These are phyloP conservation scores for Lepilemur ruficaudatus DNA, from an alignment of 2,797 vertebrate genomes.

Conservation along the genomic window DNA sequence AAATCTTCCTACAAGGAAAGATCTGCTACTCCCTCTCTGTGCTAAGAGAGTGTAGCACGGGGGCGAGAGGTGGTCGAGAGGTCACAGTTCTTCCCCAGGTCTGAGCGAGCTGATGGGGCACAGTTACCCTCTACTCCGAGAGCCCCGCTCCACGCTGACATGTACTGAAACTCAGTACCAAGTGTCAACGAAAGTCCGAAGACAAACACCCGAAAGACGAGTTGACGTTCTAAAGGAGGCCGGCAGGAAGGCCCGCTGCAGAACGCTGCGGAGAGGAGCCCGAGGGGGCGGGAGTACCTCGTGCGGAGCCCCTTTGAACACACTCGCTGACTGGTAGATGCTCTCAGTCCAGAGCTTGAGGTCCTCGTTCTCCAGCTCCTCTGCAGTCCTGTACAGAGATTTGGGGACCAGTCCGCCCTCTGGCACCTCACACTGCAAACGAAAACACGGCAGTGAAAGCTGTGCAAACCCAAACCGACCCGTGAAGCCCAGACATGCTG, in stretches of 20 bases:
- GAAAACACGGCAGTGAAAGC: not conserved
- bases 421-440: slow-evolving; percentile 94
- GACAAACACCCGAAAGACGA: not conserved
- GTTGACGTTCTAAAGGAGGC: not conserved
- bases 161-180: not conserved
- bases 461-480: accelerated
- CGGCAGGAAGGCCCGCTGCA: not conserved
- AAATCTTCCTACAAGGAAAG: not conserved
- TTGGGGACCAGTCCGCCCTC: slow-evolving; percentile 98
- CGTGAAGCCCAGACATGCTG: not conserved
- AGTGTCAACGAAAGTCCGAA: not conserved
- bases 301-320: slow-evolving; percentile 97
- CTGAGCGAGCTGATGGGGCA: too few species aligned
- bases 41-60: accelerated
- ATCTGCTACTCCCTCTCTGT: accelerated
- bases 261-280: not conserved
- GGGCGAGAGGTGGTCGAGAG: not conserved
- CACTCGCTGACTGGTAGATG: slow-evolving; percentile 98
- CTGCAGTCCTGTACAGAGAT: slow-evolving; percentile 95
- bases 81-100: accelerated
- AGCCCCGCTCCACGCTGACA: accelerated
- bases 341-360: slow-evolving; percentile 97
- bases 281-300: slow-evolving; percentile 86
- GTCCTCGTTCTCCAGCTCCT: slow-evolving; percentile 96
- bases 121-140: accelerated